phyloP scores from a whole-genome alignment of 2,888 invertebrate species.

The Ernsta delagoae region DNA sequence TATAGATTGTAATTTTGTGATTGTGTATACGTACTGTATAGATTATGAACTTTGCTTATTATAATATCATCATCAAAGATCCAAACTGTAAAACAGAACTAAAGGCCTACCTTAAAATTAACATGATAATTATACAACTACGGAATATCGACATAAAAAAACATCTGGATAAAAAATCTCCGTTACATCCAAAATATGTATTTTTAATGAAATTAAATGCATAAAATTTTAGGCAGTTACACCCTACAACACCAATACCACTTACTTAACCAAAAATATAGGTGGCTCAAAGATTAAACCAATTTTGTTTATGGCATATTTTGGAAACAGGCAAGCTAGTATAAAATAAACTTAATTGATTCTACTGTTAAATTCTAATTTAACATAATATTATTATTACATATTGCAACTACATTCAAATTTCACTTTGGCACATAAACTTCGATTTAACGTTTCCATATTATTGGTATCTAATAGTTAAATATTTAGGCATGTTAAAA shows the following conservation, averaged over 20 bases:
- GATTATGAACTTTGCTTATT: too few species aligned
- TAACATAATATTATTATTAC: slow-evolving; percentile 47
- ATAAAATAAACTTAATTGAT: slow-evolving; percentile 37
- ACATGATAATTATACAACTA: too few species aligned
- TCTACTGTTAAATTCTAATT: slow-evolving; percentile 40
- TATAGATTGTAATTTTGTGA: background rate
- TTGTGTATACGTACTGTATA: too few species aligned
- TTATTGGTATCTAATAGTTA: slow-evolving; percentile 26
- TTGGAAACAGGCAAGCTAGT: slow-evolving; percentile 22
- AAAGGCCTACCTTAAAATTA: too few species aligned
- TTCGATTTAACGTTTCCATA: slow-evolving; percentile 40
- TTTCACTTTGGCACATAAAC: slow-evolving; percentile 72
- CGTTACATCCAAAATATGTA: background rate
- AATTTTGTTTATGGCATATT: background rate
- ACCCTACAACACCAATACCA: background rate
- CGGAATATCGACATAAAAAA: background rate
- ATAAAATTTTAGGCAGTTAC: background rate
- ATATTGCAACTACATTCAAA: slow-evolving; percentile 60
- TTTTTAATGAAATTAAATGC: background rate
- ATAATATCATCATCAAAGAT: too few species aligned
- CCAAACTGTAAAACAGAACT: too few species aligned
- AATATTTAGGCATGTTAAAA: slow-evolving; percentile 21
- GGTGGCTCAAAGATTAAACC: background rate
- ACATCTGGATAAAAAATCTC: background rate
- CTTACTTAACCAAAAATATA: background rate